phyloP scores from a whole-genome alignment of 2,113 vertebrate genomes.

The Sphyrna mokarran region DNA sequence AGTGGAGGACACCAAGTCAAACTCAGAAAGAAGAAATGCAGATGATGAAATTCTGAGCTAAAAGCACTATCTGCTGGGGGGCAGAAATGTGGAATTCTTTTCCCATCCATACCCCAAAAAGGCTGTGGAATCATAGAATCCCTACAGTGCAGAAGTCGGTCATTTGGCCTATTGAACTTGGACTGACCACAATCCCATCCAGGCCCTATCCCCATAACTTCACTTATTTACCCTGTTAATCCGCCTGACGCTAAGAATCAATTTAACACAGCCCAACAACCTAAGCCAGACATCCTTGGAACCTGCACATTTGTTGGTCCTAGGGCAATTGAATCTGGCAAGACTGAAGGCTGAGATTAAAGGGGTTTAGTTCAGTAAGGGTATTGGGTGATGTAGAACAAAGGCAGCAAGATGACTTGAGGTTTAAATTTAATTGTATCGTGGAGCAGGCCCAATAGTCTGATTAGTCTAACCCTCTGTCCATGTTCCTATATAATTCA shows the following conservation, averaged over 20 bases:
- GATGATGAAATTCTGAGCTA: background rate
- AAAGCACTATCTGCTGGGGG: background rate
- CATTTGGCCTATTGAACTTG: too few relatives aligned
- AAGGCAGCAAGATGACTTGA: background rate
- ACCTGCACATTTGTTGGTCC: background rate
- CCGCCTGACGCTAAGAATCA: too few relatives aligned
- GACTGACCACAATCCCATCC: too few relatives aligned
- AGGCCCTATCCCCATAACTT: too few relatives aligned
- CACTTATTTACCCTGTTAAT: too few relatives aligned
- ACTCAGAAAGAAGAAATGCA: background rate
- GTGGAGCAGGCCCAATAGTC: too few relatives aligned
- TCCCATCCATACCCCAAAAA: background rate
- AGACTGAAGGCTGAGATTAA: background rate
- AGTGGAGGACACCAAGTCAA: background rate
- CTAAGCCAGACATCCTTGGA: too few relatives aligned
- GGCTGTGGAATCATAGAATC: too few relatives aligned
- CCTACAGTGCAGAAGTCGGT: too few relatives aligned
- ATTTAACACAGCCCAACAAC: too few relatives aligned
- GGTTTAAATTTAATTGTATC: too few relatives aligned
- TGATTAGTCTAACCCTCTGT: background rate
- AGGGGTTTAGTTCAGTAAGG: background rate
- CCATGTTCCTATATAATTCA: background rate
- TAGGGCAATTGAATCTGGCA: background rate
- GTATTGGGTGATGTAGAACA: too few relatives aligned
- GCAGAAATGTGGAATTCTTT: background rate